A percentile compares a stretch with the other conserved stretches of the same genome.
Evolutionary conservation across 92 coral and sea anemone genomes (phyloP).

Genomic region (Pocillopora meandrina): DNA sequence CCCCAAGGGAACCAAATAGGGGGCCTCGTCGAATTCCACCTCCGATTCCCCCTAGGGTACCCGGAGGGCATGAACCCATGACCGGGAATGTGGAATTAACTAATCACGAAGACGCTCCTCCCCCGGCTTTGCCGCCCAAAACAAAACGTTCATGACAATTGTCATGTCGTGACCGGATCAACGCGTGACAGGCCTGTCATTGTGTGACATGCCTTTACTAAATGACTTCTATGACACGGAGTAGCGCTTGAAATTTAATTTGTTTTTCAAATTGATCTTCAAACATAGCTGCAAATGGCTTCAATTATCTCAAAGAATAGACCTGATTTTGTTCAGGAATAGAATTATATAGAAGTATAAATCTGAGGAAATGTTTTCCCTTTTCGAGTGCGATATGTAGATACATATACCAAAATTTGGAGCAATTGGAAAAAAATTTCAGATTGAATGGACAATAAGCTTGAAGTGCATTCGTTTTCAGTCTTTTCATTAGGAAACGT

Average conservation of each 20-base stretch:
- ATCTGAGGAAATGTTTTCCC: neutral
- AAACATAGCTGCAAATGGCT: neutral
- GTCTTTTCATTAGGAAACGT: neutral
- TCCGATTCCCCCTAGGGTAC: slow-evolving; percentile 79
- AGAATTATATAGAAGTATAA: slow-evolving; percentile 8
- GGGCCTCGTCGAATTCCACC: slow-evolving; percentile 58
- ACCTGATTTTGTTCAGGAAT: slow-evolving; percentile 25
- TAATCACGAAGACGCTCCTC: slow-evolving; percentile 34
- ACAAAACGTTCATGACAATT: slow-evolving; percentile 35
- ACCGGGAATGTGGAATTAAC: slow-evolving; percentile 12
- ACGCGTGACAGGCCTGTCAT: neutral
- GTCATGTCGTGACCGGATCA: slow-evolving; percentile 3
- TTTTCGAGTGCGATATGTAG: neutral
- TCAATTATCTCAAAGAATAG: slow-evolving; percentile 23
- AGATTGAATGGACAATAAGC: neutral
- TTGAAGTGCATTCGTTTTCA: neutral
- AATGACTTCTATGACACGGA: slow-evolving; percentile 15
- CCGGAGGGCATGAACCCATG: slow-evolving; percentile 23
- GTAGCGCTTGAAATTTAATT: slow-evolving; percentile 4
- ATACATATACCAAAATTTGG: neutral
- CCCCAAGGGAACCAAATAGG: slow-evolving; percentile 69
- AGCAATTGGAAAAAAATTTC: neutral
- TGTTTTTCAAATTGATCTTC: slow-evolving; percentile 29
- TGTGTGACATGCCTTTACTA: slow-evolving; percentile 5
- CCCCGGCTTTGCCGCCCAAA: slow-evolving; percentile 47